Evolutionary conservation across 2,888 invertebrate genomes (phyloP).

Genomic region (Perithous albicinctus): DNA sequence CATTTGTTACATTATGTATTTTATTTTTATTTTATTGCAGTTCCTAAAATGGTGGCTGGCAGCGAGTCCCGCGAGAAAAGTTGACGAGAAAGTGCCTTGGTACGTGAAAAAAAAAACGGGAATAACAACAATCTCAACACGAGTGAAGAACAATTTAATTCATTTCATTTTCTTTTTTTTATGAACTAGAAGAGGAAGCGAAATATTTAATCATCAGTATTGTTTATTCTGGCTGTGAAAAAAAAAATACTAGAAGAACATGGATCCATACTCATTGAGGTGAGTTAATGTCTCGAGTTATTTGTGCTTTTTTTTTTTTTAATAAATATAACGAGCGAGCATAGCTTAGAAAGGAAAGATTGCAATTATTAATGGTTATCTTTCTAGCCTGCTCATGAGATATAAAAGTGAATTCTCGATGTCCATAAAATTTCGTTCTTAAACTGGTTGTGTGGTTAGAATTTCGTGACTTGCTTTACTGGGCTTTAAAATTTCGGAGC

Average conservation of each 20-base stretch:
- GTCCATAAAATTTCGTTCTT: conserved; percentile 17
- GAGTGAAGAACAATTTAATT: neutral
- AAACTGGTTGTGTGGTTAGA: neutral
- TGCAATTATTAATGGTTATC: conserved; percentile 23
- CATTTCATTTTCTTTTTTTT: neutral
- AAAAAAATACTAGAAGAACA: conserved; percentile 65
- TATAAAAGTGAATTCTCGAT: neutral
- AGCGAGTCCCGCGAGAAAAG: conserved; percentile 55
- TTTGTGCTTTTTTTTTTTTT: neutral
- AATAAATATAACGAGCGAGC: neutral
- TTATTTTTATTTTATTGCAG: conserved; percentile 57
- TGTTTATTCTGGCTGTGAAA: conserved; percentile 64
- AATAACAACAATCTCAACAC: conserved; percentile 7
- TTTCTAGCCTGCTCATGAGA: conserved; percentile 43
- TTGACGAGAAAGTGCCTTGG: conserved; percentile 66
- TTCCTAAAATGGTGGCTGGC: conserved; percentile 68
- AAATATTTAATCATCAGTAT: conserved; percentile 58
- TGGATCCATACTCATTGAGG: conserved; percentile 82
- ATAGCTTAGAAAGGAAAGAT: conserved; percentile 51
- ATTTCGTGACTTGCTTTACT: neutral
- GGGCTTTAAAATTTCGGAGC: neutral
- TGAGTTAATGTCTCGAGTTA: conserved; percentile 66
- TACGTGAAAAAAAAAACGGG: conserved; percentile 35
- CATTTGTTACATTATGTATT: neutral
- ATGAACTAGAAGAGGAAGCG: neutral